These are phyloP conservation scores for Sebastes jordani DNA, from an alignment of 2,797 vertebrate genomes.

Conservation along the genomic window DNA sequence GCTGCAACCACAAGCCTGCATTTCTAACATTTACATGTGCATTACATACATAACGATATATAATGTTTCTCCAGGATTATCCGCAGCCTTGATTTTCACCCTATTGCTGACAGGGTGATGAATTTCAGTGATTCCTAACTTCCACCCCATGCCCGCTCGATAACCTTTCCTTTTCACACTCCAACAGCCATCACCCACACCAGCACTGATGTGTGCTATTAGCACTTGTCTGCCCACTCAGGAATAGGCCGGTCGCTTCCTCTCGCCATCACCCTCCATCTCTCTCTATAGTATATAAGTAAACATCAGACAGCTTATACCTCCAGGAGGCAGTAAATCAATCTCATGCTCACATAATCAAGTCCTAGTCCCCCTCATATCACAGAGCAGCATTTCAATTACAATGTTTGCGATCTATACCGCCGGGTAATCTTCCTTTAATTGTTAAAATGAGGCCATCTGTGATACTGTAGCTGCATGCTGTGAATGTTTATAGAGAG, in stretches of 20 bases:
- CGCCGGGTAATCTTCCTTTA: constrained; percentile 22
- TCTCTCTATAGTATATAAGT: not conserved
- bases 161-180: constrained; percentile 46
- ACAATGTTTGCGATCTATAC: constrained; percentile 24
- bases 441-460: constrained; percentile 54
- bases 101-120: constrained; percentile 22
- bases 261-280: constrained; percentile 1
- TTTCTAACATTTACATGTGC: not conserved
- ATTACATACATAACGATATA: not conserved
- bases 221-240: constrained; percentile 36
- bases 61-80: not conserved
- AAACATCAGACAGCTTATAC: constrained; percentile 6
- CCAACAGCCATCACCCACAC: constrained; percentile 22
- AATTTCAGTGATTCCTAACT: constrained; percentile 17
- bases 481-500: constrained; percentile 15
- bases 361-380: constrained; percentile 5
- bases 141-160: not conserved
- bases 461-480: constrained; percentile 26
- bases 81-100: constrained; percentile 1
- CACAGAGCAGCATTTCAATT: constrained; percentile 20
- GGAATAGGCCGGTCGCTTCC: constrained; percentile 11
- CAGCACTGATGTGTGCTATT: constrained; percentile 41
- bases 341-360: constrained; percentile 28
- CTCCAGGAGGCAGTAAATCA: constrained; percentile 30
- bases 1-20: not conserved